Conservation (phyloP, 1,140 invertebrate genomes). For the Pectinophora gossypiella region DNA sequence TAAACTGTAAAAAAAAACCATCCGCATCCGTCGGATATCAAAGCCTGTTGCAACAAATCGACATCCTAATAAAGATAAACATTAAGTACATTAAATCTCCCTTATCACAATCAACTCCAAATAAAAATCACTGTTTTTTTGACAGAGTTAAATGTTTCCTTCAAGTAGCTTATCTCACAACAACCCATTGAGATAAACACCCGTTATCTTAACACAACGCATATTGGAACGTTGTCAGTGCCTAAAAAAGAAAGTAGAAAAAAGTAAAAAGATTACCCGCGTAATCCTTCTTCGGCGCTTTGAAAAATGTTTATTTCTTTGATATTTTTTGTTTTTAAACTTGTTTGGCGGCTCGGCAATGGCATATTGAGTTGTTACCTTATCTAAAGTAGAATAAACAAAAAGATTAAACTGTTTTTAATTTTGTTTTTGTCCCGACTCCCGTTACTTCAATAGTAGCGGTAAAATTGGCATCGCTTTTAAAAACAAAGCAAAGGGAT, state of each 20-base stretch:
- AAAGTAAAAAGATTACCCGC: slow-evolving; percentile 18
- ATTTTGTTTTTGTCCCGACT: too few species aligned
- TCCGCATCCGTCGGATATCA: too few species aligned
- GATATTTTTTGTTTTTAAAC: too few species aligned
- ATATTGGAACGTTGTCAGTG: slow-evolving; percentile 11
- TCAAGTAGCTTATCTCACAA: slow-evolving; percentile 38
- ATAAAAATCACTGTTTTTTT: slow-evolving; percentile 3
- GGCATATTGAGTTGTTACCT: too few species aligned
- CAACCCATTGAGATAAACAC: slow-evolving; percentile 40
- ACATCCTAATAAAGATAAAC: background rate
- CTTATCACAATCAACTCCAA: background rate
- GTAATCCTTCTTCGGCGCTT: background rate
- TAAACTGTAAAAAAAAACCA: too few species aligned
- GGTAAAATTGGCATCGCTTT: too few species aligned
- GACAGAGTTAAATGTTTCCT: slow-evolving; percentile 11
- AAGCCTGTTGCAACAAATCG: too few species aligned
- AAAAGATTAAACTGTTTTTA: too few species aligned
- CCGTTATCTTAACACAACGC: slow-evolving; percentile 26
- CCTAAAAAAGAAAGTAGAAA: slow-evolving; percentile 19
- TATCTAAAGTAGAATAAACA: too few species aligned
- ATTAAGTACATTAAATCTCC: background rate
- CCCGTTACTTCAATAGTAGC: too few species aligned
- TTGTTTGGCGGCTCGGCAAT: too few species aligned
- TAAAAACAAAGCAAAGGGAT: too few species aligned
- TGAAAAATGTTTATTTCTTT: background rate